Conservation (phyloP, 1,140 invertebrate species). For the Cotesia chilonis region DNA sequence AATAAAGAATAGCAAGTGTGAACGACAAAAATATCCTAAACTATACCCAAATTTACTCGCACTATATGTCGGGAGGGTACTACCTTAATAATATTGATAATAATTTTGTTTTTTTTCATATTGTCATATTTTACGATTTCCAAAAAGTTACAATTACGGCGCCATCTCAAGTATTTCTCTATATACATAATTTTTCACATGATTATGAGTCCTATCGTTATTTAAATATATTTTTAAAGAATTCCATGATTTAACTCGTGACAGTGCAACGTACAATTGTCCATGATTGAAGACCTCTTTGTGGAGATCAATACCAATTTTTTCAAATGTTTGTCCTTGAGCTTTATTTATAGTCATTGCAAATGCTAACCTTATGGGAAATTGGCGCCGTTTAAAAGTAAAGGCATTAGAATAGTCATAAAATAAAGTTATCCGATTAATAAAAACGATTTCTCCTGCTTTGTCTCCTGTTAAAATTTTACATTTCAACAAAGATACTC, state of each 20-base stretch:
- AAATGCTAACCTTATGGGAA: slow-evolving; percentile 46
- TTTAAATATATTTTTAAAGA: slow-evolving; percentile 8
- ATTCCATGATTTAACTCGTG: slow-evolving; percentile 31
- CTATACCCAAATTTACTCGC: no score
- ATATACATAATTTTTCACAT: slow-evolving; percentile 25
- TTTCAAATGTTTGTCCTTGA: slow-evolving; percentile 56
- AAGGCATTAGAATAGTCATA: slow-evolving; percentile 21
- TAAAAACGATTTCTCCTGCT: slow-evolving; percentile 21
- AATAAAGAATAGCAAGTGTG: no score
- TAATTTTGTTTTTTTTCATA: no score
- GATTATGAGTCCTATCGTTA: not conserved
- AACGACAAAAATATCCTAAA: no score
- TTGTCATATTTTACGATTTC: no score
- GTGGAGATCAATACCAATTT: slow-evolving; percentile 4
- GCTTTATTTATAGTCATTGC: slow-evolving; percentile 63
- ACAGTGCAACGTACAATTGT: slow-evolving; percentile 53
- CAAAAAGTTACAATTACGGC: no score
- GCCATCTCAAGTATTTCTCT: no score
- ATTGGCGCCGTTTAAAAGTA: slow-evolving; percentile 36
- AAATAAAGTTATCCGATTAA: slow-evolving; percentile 21
- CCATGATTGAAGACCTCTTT: slow-evolving; percentile 45
- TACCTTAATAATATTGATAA: no score
- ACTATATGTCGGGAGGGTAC: no score
- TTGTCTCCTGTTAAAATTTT: slow-evolving; percentile 41
- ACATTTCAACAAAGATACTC: slow-evolving; percentile 37